Conservation (phyloP, 2,888 invertebrate genomes). For the Crocallis elinguaria region DNA sequence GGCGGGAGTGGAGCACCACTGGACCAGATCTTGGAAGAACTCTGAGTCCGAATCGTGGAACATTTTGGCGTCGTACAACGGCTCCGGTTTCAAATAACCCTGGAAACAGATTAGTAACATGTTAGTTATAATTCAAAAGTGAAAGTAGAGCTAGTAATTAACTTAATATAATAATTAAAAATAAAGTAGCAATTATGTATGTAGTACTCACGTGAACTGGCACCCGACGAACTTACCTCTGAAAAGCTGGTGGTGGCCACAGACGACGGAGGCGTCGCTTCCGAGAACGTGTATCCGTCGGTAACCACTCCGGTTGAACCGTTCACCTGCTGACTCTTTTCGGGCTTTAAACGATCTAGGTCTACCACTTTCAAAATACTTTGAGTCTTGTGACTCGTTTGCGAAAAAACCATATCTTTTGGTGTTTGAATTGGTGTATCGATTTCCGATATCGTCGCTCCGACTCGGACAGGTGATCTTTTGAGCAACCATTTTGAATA, state of each 20-base stretch:
- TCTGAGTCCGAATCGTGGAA: conserved; percentile 85
- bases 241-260: conserved; percentile 68
- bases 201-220: conserved; percentile 68
- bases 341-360: conserved; percentile 79
- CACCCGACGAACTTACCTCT: conserved; percentile 69
- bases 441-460: conserved; percentile 81
- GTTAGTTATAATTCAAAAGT: conserved; percentile 49
- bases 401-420: conserved; percentile 84
- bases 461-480: conserved; percentile 82
- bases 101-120: conserved; percentile 62
- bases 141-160: conserved; percentile 52
- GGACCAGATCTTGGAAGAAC: conserved; percentile 89
- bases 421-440: conserved; percentile 72
- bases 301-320: conserved; percentile 68
- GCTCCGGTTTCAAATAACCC: conserved; percentile 78
- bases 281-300: conserved; percentile 58
- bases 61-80: conserved; percentile 73
- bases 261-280: conserved; percentile 54
- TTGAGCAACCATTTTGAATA: conserved; percentile 85
- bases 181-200: conserved; percentile 46
- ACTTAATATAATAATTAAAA: conserved; percentile 55
- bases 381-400: conserved; percentile 80
- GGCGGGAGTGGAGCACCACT: conserved; percentile 84
- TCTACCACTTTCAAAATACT: conserved; percentile 82
- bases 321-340: conserved; percentile 73